These are phyloP conservation scores for Paratrypauchen microcephalus DNA, from an alignment of 2,797 vertebrate species.

Conservation along the genomic window DNA sequence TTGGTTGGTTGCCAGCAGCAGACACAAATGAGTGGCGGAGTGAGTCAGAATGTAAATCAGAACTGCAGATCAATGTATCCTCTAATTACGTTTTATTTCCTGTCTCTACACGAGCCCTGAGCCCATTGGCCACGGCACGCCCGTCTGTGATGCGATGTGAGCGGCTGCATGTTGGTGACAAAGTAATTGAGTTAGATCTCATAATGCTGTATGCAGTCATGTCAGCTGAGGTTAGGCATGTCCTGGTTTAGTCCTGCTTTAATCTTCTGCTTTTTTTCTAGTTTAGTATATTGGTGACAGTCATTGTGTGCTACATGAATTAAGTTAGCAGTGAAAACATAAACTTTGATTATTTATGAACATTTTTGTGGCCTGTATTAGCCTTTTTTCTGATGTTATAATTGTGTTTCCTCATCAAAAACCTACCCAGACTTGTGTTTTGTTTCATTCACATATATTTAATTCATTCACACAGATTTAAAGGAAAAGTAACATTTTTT, in stretches of 20 bases:
- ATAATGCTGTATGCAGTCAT: conserved; percentile 21
- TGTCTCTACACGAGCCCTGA: conserved; percentile 50
- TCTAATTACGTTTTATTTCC: conserved; percentile 71
- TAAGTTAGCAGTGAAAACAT: background rate
- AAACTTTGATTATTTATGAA: background rate
- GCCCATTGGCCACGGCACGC: conserved; percentile 46
- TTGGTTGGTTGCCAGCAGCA: conserved; percentile 62
- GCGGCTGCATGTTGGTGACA: conserved; percentile 30
- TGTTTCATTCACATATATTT: no score
- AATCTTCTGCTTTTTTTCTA: background rate
- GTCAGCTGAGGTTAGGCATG: conserved; percentile 13
- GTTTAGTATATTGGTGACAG: background rate
- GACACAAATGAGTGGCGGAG: conserved; percentile 48
- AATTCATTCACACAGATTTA: no score
- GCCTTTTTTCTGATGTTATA: no score
- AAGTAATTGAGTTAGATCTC: conserved; percentile 40
- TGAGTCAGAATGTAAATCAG: conserved; percentile 67
- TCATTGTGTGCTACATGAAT: background rate
- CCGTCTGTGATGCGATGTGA: conserved; percentile 15
- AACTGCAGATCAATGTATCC: conserved; percentile 70
- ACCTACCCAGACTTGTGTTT: no score
- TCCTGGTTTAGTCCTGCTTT: background rate
- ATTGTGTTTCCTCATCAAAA: no score
- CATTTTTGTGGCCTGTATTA: no score
- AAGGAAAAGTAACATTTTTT: no score